These are phyloP conservation scores for Trematomus bernacchii DNA, from an alignment of 2,797 vertebrate genomes.

Conservation along the genomic window DNA sequence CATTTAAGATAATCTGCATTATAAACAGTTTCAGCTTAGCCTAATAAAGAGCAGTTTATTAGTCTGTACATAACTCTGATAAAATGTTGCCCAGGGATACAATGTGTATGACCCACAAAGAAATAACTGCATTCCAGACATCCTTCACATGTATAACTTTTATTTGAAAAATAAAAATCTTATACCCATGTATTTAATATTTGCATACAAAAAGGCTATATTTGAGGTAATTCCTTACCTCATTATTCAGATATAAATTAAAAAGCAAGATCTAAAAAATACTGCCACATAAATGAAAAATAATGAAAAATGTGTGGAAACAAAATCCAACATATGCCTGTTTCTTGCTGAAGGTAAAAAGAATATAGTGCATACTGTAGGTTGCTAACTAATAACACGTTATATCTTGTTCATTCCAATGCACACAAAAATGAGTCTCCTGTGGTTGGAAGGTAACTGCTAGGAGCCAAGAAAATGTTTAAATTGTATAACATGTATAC, in stretches of 20 bases:
- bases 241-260: neutral
- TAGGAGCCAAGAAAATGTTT: neutral
- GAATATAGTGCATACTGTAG: neutral
- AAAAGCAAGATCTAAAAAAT: neutral
- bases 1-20: constrained; percentile 17
- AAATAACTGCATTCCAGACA: neutral
- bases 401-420: neutral
- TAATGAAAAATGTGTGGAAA: neutral
- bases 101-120: constrained; percentile 8
- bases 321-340: neutral
- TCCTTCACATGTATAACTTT: neutral
- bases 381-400: neutral
- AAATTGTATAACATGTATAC: neutral
- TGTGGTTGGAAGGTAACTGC: neutral
- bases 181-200: neutral
- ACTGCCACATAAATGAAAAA: neutral
- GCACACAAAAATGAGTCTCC: neutral
- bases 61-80: constrained; percentile 12
- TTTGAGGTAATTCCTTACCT: neutral
- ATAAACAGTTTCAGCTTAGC: constrained; percentile 19
- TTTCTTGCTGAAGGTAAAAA: neutral
- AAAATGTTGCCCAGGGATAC: constrained; percentile 12
- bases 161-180: neutral
- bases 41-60: constrained; percentile 21
- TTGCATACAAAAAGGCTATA: neutral